Base-by-base conservation (phyloP, 2,888 invertebrate species). In the Drosophila cyrtoloma region DNA sequence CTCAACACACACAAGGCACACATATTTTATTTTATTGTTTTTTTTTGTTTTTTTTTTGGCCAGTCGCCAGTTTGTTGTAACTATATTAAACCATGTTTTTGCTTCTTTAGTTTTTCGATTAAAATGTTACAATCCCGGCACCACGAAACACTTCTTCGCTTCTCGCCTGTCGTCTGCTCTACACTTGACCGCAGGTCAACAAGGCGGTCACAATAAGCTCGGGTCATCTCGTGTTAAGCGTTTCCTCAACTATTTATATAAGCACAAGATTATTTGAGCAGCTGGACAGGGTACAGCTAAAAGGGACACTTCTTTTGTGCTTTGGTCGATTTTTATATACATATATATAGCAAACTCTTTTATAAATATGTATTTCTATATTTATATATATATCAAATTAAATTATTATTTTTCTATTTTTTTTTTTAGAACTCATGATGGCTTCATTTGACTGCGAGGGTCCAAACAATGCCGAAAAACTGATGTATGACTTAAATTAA, bases 371-470 rank as follows among this genome's bases (percentile, higher is more conserved):
- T 47, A 5, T 9, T 26, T 47, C 14, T 2, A 16, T 16, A 22
- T 26, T 26, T 26, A 26, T 26, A 9, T 19, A 0, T 16, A 51
- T 10, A 28, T 28, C 19, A 51, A 51, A 51, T 28, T 50, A 26
- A 7, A 28, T 12, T n/a, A 3, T 19, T 39, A 9, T 3, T 44
- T 5, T 44, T 22, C 0, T 37, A 32, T 1, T 16, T n/a, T 26
- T 16, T 12, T 44, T 76, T 78, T 0, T 66, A 79, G 79, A 79
- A 4, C 66, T 79, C 0, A 79, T 79, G 79, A 79, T 79, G 79
- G 82, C 82, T 12, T 82, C 79, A 9, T 79, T 79, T 30, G 79
- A 73, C 32, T 79, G 79, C 66, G 79, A 79, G 44, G 79, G 78
- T 5, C 79, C 79, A 26, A 79, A 79, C 64, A 82, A 79, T 52